Conservation (phyloP, 1,140 invertebrate genomes). For the Lepidostoma basale region DNA sequence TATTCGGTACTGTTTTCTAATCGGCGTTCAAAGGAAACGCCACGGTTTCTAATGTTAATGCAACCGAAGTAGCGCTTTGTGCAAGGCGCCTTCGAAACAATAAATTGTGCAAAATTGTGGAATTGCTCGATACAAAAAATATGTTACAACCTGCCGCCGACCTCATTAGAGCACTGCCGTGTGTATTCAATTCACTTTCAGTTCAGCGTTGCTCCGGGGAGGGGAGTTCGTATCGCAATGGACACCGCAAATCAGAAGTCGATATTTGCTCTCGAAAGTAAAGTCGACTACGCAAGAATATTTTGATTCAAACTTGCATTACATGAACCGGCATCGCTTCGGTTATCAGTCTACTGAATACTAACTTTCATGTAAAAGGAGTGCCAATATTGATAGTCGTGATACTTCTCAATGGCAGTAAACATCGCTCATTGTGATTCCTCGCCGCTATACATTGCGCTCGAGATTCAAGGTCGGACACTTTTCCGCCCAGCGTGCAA, state of each 20-base stretch:
- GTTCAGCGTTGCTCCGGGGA: background rate
- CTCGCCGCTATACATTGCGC: background rate
- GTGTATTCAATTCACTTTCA: constrained; percentile 39
- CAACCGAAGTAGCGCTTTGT: constrained; percentile 37
- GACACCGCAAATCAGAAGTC: background rate
- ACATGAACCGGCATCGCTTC: too few species aligned
- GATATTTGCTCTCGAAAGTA: background rate
- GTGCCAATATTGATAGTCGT: too few species aligned
- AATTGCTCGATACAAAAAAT: constrained; percentile 39
- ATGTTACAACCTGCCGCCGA: constrained; percentile 36
- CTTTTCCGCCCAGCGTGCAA: constrained; percentile 8
- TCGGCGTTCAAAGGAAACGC: constrained; percentile 37
- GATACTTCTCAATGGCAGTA: background rate
- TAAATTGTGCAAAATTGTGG: constrained; percentile 45
- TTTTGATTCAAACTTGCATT: too few species aligned
- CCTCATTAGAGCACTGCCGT: constrained; percentile 35
- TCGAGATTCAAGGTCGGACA: constrained; percentile 3
- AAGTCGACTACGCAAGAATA: background rate
- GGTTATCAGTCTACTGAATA: too few species aligned
- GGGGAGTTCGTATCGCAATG: constrained; percentile 3
- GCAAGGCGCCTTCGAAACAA: constrained; percentile 40
- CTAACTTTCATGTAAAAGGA: too few species aligned
- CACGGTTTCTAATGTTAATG: constrained; percentile 35
- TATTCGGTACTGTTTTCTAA: constrained; percentile 30
- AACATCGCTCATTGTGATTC: background rate